Evolutionary conservation across 2,113 vertebrate genomes (phyloP), one percentile per base, ranked within the genome.

Genomic region (Genyomyrus donnyi): DNA sequence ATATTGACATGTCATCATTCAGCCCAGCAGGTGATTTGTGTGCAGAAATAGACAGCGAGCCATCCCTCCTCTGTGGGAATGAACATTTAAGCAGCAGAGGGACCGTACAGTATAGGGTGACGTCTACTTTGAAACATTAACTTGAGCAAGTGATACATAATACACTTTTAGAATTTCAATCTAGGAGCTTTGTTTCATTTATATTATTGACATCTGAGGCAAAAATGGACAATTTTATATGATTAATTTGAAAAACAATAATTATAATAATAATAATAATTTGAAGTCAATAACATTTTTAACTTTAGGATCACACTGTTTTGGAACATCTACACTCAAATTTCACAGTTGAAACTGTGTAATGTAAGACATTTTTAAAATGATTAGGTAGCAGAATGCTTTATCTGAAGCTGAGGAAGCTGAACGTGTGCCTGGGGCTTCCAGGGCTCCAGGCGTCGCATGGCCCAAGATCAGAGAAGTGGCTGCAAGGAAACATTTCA

Each of bases 81-180:
- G 35, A 2, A 49, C 21, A 45, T 56, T 91, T 48, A 84, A 85
- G 74, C 93, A 91, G 92, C 91, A 90, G 89, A 92, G 70, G 58
- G 90, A 90, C 89, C 92, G 88, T 91, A 2, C 39, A 62, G 19
- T 45, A 87, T 35, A 87, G 27, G 93, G 94, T 95, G 93, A 92
- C 87, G 93, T 94, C 93, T 93, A 91, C 92, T 93, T 91, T 93
- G 92, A 93, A 94, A 93, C 89, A 89, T 52, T 90, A 62, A 42
- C 84, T 84, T 90, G 91, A 91, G 45, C 52, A 88, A 84, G n/a
- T 17, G 62, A 66, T 27, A 24, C 91, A 88, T 31, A 56, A 56
- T 56, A 56, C 53, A 56, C 19, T 24, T 56, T 56, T 56, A 56
- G 53, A 56, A 56, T 56, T 21, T 56, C 52, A 56, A 21, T 39